Conservation (phyloP, 2,113 vertebrate genomes). For the Peromyscus leucopus region DNA sequence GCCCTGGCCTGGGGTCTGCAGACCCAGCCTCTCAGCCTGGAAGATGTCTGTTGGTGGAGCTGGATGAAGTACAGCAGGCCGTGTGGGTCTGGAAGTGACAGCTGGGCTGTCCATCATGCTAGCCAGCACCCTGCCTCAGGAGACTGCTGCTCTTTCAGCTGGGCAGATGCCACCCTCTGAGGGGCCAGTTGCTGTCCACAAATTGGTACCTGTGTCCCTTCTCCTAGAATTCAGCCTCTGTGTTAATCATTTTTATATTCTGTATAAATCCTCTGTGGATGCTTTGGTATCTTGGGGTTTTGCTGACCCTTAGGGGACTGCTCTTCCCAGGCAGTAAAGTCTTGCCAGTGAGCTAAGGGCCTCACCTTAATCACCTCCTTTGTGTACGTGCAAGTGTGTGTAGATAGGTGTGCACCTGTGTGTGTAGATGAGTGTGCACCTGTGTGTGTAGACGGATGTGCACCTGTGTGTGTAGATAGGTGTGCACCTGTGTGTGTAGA, state of each 20-base stretch:
- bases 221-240: background rate
- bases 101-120: background rate
- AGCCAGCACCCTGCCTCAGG: background rate
- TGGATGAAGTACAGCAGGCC: fast-evolving
- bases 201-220: background rate
- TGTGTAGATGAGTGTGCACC: no score
- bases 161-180: no score
- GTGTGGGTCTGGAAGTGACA: background rate
- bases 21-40: background rate
- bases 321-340: background rate
- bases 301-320: background rate
- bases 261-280: background rate
- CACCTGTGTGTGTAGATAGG: no score
- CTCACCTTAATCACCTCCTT: no score
- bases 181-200: background rate
- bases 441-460: no score
- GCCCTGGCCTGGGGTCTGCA: background rate
- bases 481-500: no score
- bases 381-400: background rate
- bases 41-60: background rate
- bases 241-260: background rate
- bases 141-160: background rate
- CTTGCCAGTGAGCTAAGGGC: background rate
- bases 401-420: background rate
- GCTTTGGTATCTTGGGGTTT: background rate